Conservation (phyloP, 2,888 invertebrate genomes). For the Drepana falcataria region DNA sequence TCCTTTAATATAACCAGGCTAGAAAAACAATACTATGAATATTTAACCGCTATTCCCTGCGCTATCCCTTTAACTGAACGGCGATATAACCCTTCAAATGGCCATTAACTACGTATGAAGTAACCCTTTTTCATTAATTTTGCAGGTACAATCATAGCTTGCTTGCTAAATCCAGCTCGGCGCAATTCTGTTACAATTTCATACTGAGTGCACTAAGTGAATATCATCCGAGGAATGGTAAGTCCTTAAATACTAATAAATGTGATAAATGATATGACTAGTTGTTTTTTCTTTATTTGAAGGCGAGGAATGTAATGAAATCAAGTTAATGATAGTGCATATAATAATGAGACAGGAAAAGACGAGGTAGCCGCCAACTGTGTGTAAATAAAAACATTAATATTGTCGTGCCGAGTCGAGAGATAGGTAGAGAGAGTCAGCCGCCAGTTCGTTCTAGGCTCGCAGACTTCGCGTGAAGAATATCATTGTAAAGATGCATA, state of each 20-base stretch:
- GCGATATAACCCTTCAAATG: neutral
- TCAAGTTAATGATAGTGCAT: no score
- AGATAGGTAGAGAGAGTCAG: no score
- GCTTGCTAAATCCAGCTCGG: slow-evolving; percentile 1
- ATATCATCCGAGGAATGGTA: slow-evolving; percentile 2
- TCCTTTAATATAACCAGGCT: neutral
- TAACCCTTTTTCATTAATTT: slow-evolving; percentile 3
- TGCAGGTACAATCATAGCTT: slow-evolving; percentile 2
- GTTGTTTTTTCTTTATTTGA: no score
- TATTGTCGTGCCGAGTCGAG: no score
- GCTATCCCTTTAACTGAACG: neutral
- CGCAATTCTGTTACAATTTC: slow-evolving; percentile 3
- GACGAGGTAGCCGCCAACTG: no score
- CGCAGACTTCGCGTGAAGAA: no score
- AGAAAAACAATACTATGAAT: slow-evolving; percentile 1
- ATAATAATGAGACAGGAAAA: no score
- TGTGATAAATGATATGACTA: neutral
- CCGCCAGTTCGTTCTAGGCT: no score
- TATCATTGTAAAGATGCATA: no score
- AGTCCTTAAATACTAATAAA: neutral
- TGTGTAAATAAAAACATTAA: no score
- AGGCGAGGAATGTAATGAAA: no score
- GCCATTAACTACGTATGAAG: neutral
- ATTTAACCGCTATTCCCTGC: neutral
- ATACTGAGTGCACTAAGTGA: neutral